phyloP scores from a whole-genome alignment of 2,888 invertebrate species.

The Morinoia aosen region DNA sequence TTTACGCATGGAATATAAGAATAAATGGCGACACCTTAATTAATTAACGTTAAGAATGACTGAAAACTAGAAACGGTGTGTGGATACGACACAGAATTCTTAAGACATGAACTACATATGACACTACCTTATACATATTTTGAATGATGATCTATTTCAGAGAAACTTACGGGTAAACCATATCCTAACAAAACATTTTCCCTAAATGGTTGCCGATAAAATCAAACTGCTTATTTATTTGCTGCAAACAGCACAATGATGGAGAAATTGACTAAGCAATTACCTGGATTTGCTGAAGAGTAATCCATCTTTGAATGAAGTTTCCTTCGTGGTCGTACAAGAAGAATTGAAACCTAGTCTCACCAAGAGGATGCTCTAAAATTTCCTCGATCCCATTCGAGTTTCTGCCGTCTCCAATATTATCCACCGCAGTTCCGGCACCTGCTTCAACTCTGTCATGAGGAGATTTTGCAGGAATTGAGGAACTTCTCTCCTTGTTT shows the following conservation, averaged over 20 bases:
- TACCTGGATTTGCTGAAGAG: constrained; percentile 61
- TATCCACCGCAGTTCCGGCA: not conserved
- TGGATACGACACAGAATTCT: too few species aligned
- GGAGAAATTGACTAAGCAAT: not conserved
- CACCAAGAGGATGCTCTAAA: constrained; percentile 39
- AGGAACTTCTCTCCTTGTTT: too few species aligned
- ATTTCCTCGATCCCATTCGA: not conserved
- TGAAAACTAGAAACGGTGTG: too few species aligned
- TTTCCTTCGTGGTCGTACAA: constrained; percentile 49
- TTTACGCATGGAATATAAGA: too few species aligned
- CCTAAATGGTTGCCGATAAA: too few species aligned
- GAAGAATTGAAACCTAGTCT: constrained; percentile 57
- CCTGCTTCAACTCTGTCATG: not conserved
- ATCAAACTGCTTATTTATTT: too few species aligned
- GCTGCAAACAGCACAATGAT: too few species aligned
- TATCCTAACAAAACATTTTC: too few species aligned
- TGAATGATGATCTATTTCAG: not conserved
- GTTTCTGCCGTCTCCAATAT: not conserved
- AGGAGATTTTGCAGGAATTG: not conserved
- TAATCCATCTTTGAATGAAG: constrained; percentile 55
- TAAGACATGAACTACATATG: too few species aligned
- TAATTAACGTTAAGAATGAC: too few species aligned
- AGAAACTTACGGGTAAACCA: not conserved
- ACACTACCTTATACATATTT: too few species aligned
- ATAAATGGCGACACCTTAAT: too few species aligned